A percentile compares a stretch with the other conserved stretches of the same genome.
Evolutionary conservation across 1,140 invertebrate genomes (phyloP).

Genomic region (Euwallacea similis): DNA sequence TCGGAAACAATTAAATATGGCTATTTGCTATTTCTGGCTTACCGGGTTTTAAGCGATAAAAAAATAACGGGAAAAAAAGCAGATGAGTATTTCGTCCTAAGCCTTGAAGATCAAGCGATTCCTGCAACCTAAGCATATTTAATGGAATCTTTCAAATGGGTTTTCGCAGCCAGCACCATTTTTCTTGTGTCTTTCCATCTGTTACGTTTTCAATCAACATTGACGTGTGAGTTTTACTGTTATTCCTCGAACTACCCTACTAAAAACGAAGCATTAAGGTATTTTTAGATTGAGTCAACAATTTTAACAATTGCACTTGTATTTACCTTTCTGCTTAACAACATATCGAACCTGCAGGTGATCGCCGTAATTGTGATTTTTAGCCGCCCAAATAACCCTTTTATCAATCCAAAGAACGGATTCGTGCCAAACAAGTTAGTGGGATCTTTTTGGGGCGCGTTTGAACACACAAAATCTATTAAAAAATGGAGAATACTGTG

Average conservation of each 20-base stretch:
- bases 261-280: too few species aligned
- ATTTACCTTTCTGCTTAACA: too few species aligned
- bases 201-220: slow-evolving; percentile 49
- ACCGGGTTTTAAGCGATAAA: neutral
- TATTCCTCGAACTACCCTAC: neutral
- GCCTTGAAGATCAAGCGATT: slow-evolving; percentile 16
- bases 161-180: slow-evolving; percentile 43
- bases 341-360: too few species aligned
- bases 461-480: too few species aligned
- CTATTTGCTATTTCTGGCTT: neutral
- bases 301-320: too few species aligned
- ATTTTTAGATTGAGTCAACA: too few species aligned
- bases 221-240: slow-evolving; percentile 36
- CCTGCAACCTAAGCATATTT: slow-evolving; percentile 39
- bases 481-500: too few species aligned
- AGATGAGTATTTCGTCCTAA: slow-evolving; percentile 10
- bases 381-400: too few species aligned
- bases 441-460: too few species aligned
- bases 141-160: slow-evolving; percentile 38
- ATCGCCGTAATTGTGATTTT: too few species aligned
- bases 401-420: too few species aligned
- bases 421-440: too few species aligned
- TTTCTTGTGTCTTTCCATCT: slow-evolving; percentile 47
- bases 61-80: neutral
- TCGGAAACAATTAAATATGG: slow-evolving; percentile 1